Percentiles rank a stretch among this genome's conserved stretches.
phyloP scores from a whole-genome alignment of 2,888 invertebrate species.

The Aleiodes leptofemur region DNA sequence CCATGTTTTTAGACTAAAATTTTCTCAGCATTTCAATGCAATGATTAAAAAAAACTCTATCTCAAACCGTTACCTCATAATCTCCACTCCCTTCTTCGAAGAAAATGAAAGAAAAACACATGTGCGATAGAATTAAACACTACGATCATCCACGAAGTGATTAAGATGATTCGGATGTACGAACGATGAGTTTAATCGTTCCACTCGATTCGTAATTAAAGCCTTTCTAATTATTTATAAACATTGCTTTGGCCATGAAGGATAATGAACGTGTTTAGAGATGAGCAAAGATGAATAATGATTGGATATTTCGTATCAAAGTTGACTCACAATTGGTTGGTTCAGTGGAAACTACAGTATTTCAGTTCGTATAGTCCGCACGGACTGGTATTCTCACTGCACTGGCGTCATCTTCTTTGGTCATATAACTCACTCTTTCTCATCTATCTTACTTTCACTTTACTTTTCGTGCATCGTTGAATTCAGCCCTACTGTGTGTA shows the following conservation, averaged over 20 bases:
- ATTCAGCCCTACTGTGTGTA: slow-evolving; percentile 62
- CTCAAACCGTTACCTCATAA: too few relatives aligned
- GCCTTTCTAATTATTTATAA: slow-evolving; percentile 75
- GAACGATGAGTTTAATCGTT: slow-evolving; percentile 62
- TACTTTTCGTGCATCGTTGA: slow-evolving; percentile 41
- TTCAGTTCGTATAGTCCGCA: slow-evolving; percentile 59
- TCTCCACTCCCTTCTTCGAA: too few relatives aligned
- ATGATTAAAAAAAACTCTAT: too few relatives aligned
- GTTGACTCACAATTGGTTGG: slow-evolving; percentile 59
- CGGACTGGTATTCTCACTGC: slow-evolving; percentile 57
- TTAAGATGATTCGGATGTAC: slow-evolving; percentile 62
- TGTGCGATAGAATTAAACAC: too few relatives aligned
- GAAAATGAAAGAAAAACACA: too few relatives aligned
- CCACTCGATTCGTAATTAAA: slow-evolving; percentile 74
- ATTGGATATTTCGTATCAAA: slow-evolving; percentile 60
- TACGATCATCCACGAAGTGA: slow-evolving; percentile 56
- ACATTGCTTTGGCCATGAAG: slow-evolving; percentile 70
- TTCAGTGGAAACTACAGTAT: slow-evolving; percentile 43
- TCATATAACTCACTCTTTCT: slow-evolving; percentile 33
- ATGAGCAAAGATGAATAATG: slow-evolving; percentile 49
- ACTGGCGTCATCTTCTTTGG: slow-evolving; percentile 58
- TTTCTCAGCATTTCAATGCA: too few relatives aligned
- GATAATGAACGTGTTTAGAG: slow-evolving; percentile 70
- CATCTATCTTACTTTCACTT: slow-evolving; percentile 37
- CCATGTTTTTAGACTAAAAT: too few relatives aligned